Evolutionary conservation across 2,797 vertebrate species (phyloP), one percentile per base, ranked within the genome.

Genomic region (Zonotrichia albicollis): DNA sequence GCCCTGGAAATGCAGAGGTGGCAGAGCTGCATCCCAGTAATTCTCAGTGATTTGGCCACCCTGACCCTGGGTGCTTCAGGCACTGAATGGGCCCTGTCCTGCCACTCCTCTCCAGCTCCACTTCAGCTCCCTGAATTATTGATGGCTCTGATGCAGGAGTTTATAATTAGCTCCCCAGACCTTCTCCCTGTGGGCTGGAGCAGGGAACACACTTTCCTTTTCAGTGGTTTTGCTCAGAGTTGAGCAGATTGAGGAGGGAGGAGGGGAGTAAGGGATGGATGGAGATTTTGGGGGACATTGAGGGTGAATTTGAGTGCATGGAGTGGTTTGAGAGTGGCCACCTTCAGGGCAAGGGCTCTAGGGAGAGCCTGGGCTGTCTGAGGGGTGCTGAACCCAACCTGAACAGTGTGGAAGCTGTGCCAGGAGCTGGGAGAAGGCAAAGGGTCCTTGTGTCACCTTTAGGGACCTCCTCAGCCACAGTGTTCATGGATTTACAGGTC

Each of bases 121-220:
- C 36, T 73, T 79, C 64, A 72, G 25, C 42, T 74, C 38, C 51
- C 68, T 95, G 75, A 94, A 95, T 95, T 93, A 96, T 94, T 95
- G 89, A 96, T 92, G 68, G 25, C 25, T 77, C 78, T 72, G 36
- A 45, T 77, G 78, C 72, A 78, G 61, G 54, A 72, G 58, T 67
- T 84, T 94, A 93, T 93, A 95, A 94, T 95, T 93, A 94, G 61
- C 84, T 93, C 48, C 57, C 65, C 45, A 77, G 65, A 79, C 71
- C 42, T 95, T 93, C 34, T 79, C 89, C 75, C 86, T 2, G 0
- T 54, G 50, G 75, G 46, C 55, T 82, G 68, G 45, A 51, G 30
- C 51, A 70, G 51, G 48, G 62, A 93, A 72, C 13, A n/a, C 0
- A 0, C 65, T 91, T 79, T 12, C 13, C 36, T 27, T 85, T 75